Percentiles rank a stretch among this genome's conserved stretches.
These are phyloP conservation scores for Eristalinus sepulchralis DNA, from an alignment of 2,888 invertebrate genomes.

Conservation along the genomic window DNA sequence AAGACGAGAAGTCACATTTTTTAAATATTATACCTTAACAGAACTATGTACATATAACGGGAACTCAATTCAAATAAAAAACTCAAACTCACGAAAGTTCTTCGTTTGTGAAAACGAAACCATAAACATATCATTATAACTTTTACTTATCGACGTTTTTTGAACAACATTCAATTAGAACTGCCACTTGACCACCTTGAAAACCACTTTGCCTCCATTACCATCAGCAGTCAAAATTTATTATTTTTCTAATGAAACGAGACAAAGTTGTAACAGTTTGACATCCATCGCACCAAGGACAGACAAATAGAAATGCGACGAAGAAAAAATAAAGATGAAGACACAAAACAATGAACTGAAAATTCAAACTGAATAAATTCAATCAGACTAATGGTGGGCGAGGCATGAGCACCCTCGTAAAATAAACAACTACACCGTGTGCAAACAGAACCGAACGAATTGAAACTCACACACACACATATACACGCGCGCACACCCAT, in stretches of 20 bases:
- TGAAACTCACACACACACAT: slow-evolving; percentile 17
- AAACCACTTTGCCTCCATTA: not conserved
- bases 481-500: not conserved
- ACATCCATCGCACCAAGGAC: slow-evolving; percentile 42
- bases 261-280: slow-evolving; percentile 10
- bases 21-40: no score
- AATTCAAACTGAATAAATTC: slow-evolving; percentile 72
- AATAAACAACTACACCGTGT: slow-evolving; percentile 63
- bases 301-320: slow-evolving; percentile 24
- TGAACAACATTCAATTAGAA: not conserved
- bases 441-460: slow-evolving; percentile 50
- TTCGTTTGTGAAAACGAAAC: no score
- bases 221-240: slow-evolving; percentile 13
- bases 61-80: no score
- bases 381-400: slow-evolving; percentile 69
- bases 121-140: no score
- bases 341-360: slow-evolving; percentile 66
- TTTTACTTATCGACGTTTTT: no score
- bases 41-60: no score
- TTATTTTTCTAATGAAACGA: slow-evolving; percentile 31
- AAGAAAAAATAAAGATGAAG: not conserved
- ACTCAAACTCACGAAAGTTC: no score
- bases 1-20: no score
- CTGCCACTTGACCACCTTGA: not conserved
- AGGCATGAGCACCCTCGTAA: slow-evolving; percentile 57